Conservation (phyloP, 2,888 invertebrate species). For the Micropterix aruncella region DNA sequence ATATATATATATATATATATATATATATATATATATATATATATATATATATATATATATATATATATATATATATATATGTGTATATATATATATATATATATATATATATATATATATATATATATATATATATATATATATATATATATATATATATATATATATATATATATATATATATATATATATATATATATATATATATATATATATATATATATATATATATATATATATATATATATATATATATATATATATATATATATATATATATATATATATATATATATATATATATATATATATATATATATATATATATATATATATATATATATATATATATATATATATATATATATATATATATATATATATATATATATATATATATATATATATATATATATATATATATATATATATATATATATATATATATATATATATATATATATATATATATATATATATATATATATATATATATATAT, state of each 20-base stretch:
- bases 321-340: no score
- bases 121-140: constrained; percentile 5
- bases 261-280: constrained; percentile 4
- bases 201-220: constrained; percentile 5
- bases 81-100: constrained; percentile 5
- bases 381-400: no score
- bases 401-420: no score
- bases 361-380: no score
- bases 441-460: no score
- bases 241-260: constrained; percentile 4
- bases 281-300: neutral
- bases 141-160: constrained; percentile 5
- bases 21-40: constrained; percentile 5
- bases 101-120: constrained; percentile 5
- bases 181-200: constrained; percentile 4
- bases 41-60: constrained; percentile 3
- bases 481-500: no score
- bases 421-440: no score
- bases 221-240: constrained; percentile 4
- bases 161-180: constrained; percentile 4
- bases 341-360: no score
- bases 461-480: no score
- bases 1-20: constrained; percentile 6
- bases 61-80: constrained; percentile 4
- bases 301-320: no score